Percentiles rank a stretch among this genome's conserved stretches.
phyloP scores from a whole-genome alignment of 1,140 invertebrate genomes.

The Pogonognathellus flavescens region DNA sequence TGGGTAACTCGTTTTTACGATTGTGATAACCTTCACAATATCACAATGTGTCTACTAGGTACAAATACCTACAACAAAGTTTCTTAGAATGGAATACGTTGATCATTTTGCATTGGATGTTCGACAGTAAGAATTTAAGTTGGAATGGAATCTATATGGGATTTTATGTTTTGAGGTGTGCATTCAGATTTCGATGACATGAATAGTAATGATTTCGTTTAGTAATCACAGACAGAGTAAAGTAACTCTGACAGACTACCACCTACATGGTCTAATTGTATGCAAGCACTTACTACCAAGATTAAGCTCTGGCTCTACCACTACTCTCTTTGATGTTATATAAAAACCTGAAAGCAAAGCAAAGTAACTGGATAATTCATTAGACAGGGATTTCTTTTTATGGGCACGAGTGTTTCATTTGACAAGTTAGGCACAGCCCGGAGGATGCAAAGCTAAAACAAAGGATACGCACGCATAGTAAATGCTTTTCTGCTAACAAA shows the following conservation, averaged over 20 bases:
- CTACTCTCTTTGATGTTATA: neutral
- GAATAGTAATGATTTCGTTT: too few relatives aligned
- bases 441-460: too few relatives aligned
- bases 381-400: slow-evolving; percentile 12
- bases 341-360: slow-evolving; percentile 6
- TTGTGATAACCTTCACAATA: slow-evolving; percentile 2
- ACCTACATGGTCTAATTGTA: neutral
- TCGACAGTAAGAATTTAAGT: neutral
- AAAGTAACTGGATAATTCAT: slow-evolving; percentile 7
- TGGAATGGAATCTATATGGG: neutral
- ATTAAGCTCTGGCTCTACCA: neutral
- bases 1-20: slow-evolving; percentile 7
- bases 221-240: too few relatives aligned
- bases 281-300: neutral
- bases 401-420: slow-evolving; percentile 13
- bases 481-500: too few relatives aligned
- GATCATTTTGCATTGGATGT: neutral
- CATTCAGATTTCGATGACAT: too few relatives aligned
- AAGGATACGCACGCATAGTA: too few relatives aligned
- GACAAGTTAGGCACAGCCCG: neutral
- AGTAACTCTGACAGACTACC: too few relatives aligned
- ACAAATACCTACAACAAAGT: too few relatives aligned
- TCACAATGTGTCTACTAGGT: neutral
- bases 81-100: neutral
- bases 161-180: too few relatives aligned